Percentiles rank a stretch among this genome's conserved stretches.
Evolutionary conservation across 2,888 invertebrate genomes (phyloP).

Genomic region (Stenichneumon culpator): DNA sequence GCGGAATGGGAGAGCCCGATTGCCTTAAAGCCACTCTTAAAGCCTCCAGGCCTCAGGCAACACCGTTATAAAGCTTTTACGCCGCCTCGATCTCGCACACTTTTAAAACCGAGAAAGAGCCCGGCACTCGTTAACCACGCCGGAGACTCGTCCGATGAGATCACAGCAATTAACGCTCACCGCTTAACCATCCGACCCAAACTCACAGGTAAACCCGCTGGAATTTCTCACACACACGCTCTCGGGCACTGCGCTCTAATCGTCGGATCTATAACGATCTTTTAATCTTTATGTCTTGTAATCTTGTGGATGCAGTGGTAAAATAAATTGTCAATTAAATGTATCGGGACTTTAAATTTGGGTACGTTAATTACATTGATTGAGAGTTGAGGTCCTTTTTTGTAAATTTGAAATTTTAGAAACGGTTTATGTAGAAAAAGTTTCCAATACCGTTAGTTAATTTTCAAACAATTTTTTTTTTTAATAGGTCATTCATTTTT

Average conservation of each 20-base stretch:
- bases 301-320: background rate
- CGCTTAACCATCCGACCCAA: background rate
- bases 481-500: background rate
- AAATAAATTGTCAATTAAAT: too few species aligned
- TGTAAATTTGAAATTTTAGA: too few species aligned
- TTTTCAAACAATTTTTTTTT: too few species aligned
- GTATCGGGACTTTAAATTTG: too few species aligned
- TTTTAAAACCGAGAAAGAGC: conserved; percentile 6
- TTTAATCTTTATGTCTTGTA: too few species aligned
- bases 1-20: conserved; percentile 69
- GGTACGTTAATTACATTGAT: too few species aligned
- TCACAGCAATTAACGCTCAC: conserved; percentile 51
- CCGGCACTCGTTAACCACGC: conserved; percentile 38
- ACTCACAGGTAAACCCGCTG: too few species aligned
- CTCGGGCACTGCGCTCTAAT: conserved; percentile 10
- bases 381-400: too few species aligned
- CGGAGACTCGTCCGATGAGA: conserved; percentile 39
- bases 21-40: conserved; percentile 77
- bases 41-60: conserved; percentile 67
- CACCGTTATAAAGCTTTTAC: conserved; percentile 46
- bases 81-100: conserved; percentile 11
- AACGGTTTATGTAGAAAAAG: too few species aligned
- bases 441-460: too few species aligned
- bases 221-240: too few species aligned
- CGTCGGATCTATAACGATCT: background rate